A percentile compares a stretch with the other conserved stretches of the same genome.
These are phyloP conservation scores for Amiota minor DNA, from an alignment of 2,888 invertebrate genomes.

Conservation along the genomic window DNA sequence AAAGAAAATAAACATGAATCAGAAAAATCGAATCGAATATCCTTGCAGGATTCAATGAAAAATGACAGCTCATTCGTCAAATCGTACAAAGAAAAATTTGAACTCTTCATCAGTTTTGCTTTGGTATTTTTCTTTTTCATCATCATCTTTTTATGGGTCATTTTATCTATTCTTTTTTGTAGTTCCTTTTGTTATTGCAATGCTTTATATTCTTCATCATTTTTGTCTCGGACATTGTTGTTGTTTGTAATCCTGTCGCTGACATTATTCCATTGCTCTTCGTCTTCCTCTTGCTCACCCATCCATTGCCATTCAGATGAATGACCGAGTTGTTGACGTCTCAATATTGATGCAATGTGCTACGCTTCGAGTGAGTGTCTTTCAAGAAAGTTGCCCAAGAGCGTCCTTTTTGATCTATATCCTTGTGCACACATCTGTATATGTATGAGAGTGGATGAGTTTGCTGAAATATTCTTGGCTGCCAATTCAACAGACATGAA, in stretches of 20 bases:
- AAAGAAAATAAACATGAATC: too few relatives aligned
- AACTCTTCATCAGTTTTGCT: constrained; percentile 67
- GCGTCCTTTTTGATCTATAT: constrained; percentile 36
- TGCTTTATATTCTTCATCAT: constrained; percentile 30
- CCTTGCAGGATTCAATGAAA: constrained; percentile 19
- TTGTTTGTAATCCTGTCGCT: constrained; percentile 35
- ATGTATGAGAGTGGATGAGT: constrained; percentile 1
- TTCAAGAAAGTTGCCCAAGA: constrained; percentile 20
- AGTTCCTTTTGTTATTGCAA: constrained; percentile 19
- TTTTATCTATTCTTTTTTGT: constrained; percentile 35
- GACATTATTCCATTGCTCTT: constrained; percentile 53
- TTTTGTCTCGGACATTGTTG: constrained; percentile 48
- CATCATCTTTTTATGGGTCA: constrained; percentile 40
- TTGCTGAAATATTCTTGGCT: constrained; percentile 26
- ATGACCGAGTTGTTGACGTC: constrained; percentile 62
- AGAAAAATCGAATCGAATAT: constrained; percentile 1
- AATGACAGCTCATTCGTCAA: constrained; percentile 66
- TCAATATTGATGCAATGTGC: constrained; percentile 68
- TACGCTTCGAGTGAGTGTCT: constrained; percentile 26
- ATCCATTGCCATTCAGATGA: constrained; percentile 49
- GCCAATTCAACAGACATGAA: constrained; percentile 67
- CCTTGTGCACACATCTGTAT: neutral
- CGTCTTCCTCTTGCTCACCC: neutral
- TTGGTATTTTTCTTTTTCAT: too few relatives aligned
- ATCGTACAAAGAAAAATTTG: constrained; percentile 69